Percentiles rank a stretch among this genome's conserved stretches.
phyloP scores from a whole-genome alignment of 1,140 invertebrate genomes.

The Musca vetustissima region DNA sequence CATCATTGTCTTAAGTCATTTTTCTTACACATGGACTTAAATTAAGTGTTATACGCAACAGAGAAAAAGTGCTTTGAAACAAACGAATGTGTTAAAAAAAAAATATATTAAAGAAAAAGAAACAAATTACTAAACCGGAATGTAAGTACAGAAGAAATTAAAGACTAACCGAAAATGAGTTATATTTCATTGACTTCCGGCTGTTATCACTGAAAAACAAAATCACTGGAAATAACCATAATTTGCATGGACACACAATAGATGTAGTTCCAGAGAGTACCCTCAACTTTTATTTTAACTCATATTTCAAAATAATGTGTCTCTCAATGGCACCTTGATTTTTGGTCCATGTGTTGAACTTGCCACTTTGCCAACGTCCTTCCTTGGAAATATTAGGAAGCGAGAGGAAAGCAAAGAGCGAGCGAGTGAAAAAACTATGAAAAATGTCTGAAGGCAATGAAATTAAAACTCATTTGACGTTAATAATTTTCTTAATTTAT shows the following conservation, averaged over 20 bases:
- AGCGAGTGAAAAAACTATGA: background rate
- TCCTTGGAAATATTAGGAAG: background rate
- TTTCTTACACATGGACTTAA: slow-evolving; percentile 30
- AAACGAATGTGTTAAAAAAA: slow-evolving; percentile 13
- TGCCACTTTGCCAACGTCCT: background rate
- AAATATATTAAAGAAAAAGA: slow-evolving; percentile 3
- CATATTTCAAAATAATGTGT: no score
- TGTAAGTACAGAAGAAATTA: slow-evolving; percentile 26
- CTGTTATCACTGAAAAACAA: background rate
- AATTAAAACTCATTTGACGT: slow-evolving; percentile 39
- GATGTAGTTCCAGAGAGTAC: background rate
- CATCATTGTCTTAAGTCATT: slow-evolving; percentile 32
- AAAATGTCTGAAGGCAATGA: slow-evolving; percentile 52
- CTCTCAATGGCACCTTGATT: slow-evolving; percentile 11
- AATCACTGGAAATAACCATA: no score
- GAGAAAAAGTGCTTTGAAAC: slow-evolving; percentile 13
- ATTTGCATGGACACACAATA: background rate
- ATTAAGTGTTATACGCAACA: slow-evolving; percentile 13
- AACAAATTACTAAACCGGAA: slow-evolving; percentile 4
- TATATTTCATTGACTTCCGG: slow-evolving; percentile 51
- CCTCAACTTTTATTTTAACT: no score
- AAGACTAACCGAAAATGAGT: slow-evolving; percentile 30
- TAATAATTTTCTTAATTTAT: slow-evolving; percentile 8
- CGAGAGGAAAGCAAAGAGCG: background rate
- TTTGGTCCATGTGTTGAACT: slow-evolving; percentile 48